phyloP scores from a whole-genome alignment of 2,113 vertebrate genomes.

The Pseudorasbora parva region DNA sequence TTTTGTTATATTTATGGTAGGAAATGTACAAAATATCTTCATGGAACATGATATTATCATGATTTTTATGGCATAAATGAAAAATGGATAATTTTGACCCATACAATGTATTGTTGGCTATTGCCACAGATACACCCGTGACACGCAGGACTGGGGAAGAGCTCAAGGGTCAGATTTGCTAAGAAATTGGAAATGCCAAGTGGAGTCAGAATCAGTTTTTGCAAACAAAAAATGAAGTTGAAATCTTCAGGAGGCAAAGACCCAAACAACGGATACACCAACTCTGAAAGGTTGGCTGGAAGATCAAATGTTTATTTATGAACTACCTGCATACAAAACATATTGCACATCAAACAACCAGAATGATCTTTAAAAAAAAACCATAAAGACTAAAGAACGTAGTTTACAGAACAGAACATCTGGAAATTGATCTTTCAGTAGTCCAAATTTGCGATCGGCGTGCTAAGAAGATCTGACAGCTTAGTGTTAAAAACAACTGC shows the following conservation, averaged over 20 bases:
- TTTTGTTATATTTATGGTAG: too few relatives aligned
- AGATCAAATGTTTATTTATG: conserved; percentile 99
- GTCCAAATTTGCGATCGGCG: conserved; percentile 87
- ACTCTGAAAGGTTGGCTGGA: conserved; percentile 85
- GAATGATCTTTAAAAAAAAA: conserved; percentile 85
- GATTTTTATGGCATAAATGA: too few relatives aligned
- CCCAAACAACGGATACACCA: not conserved
- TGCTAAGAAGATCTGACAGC: conserved; percentile 86
- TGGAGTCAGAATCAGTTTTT: too few relatives aligned
- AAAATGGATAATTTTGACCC: too few relatives aligned
- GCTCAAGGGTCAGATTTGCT: too few relatives aligned
- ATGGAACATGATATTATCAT: too few relatives aligned
- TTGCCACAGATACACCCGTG: too few relatives aligned
- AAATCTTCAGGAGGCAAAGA: not conserved
- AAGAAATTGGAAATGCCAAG: too few relatives aligned
- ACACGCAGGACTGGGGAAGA: too few relatives aligned
- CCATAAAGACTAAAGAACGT: conserved; percentile 77
- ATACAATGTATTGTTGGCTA: too few relatives aligned
- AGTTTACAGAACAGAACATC: conserved; percentile 82
- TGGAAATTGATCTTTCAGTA: conserved; percentile 98
- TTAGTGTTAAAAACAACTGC: conserved; percentile 92
- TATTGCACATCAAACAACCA: conserved; percentile 99
- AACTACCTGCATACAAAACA: conserved; percentile 99
- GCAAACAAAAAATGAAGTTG: too few relatives aligned
- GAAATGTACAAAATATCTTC: too few relatives aligned